These are phyloP conservation scores for Lepidurus couesii DNA, from an alignment of 1,140 invertebrate species.

Conservation along the genomic window DNA sequence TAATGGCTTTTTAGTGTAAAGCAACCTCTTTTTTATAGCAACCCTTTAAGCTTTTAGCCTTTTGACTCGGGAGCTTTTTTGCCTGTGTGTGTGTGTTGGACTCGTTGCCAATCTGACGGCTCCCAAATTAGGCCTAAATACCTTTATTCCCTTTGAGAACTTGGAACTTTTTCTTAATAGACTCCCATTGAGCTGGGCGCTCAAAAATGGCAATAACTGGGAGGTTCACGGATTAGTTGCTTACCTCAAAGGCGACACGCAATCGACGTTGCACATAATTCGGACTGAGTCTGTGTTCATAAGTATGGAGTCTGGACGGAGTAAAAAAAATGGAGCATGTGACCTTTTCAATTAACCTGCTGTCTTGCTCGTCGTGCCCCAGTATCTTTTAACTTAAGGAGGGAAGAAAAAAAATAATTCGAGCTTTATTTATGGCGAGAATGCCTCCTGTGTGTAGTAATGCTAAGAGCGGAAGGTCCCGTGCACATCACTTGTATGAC, in stretches of 20 bases:
- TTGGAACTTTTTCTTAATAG: not conserved
- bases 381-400: not conserved
- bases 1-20: not conserved
- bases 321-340: not conserved
- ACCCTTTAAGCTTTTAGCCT: not conserved
- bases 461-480: not conserved
- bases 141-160: not conserved
- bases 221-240: too few relatives aligned
- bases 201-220: too few relatives aligned
- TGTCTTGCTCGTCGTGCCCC: not conserved
- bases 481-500: conserved; percentile 12
- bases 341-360: conserved; percentile 14
- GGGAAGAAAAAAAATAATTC: not conserved
- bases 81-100: not conserved
- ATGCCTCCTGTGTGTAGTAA: conserved; percentile 1
- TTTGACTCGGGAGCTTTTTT: not conserved
- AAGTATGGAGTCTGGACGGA: too few relatives aligned
- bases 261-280: too few relatives aligned
- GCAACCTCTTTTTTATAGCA: conserved; percentile 2
- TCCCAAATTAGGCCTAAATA: conserved; percentile 11
- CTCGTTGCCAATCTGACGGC: not conserved
- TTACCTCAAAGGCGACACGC: too few relatives aligned
- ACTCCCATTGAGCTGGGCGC: not conserved
- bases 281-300: too few relatives aligned
- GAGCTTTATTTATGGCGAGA: not conserved